phyloP scores from a whole-genome alignment of 2,888 invertebrate genomes.

The Drosophila imparisetae region DNA sequence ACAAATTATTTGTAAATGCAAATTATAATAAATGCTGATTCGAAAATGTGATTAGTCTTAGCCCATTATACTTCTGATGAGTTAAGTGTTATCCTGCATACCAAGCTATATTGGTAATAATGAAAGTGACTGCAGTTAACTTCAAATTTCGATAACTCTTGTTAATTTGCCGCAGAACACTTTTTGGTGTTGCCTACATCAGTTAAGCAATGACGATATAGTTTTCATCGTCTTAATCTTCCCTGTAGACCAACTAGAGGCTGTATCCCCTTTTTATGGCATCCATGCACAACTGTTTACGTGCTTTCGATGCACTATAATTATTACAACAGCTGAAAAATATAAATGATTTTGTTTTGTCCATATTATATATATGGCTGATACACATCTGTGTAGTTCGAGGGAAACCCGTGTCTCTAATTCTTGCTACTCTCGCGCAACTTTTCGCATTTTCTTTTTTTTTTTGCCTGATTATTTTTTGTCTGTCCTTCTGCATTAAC shows the following conservation, averaged over 20 bases:
- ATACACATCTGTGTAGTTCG: neutral
- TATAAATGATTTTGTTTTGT: neutral
- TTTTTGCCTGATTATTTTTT: too few relatives aligned
- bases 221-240: neutral
- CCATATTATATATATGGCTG: neutral
- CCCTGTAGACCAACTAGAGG: neutral
- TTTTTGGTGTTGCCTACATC: neutral
- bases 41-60: neutral
- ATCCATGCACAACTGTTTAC: neutral
- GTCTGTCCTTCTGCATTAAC: too few relatives aligned
- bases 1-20: conserved; percentile 31
- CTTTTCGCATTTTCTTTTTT: neutral
- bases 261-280: neutral
- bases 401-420: neutral
- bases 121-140: neutral
- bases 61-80: too few relatives aligned
- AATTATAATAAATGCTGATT: conserved; percentile 36
- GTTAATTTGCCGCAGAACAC: neutral
- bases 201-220: neutral
- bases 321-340: neutral
- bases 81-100: neutral
- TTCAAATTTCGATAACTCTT: neutral
- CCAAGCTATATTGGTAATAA: neutral
- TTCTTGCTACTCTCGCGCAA: neutral
- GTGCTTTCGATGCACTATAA: neutral